Evolutionary conservation across 2,888 invertebrate species (phyloP).

Genomic region (Drosophila mayaguana): DNA sequence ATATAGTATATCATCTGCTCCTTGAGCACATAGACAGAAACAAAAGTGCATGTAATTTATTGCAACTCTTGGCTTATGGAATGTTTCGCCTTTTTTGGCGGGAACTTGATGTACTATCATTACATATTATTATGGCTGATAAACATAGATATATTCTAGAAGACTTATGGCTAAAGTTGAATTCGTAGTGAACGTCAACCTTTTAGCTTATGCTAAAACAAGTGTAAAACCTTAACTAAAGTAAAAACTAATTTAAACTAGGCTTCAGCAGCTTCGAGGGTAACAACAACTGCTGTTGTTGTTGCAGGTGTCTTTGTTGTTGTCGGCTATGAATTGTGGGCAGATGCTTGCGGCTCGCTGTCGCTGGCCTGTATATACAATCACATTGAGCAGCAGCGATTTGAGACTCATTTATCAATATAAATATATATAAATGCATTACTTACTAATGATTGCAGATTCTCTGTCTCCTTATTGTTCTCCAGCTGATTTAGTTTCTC

Average conservation of each 20-base stretch:
- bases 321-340: constrained; percentile 25
- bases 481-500: constrained; percentile 9
- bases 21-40: constrained; percentile 10
- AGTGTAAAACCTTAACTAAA: constrained; percentile 37
- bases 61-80: constrained; percentile 12
- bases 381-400: constrained; percentile 31
- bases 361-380: constrained; percentile 45
- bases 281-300: constrained; percentile 38
- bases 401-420: background rate
- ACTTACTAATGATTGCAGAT: constrained; percentile 18
- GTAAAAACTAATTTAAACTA: constrained; percentile 46
- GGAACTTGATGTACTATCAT: constrained; percentile 40
- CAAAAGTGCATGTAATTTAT: constrained; percentile 12
- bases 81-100: constrained; percentile 66
- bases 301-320: constrained; percentile 20
- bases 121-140: constrained; percentile 23
- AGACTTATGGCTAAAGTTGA: constrained; percentile 25
- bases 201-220: constrained; percentile 16
- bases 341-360: constrained; percentile 43
- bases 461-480: background rate
- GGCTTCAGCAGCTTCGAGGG: constrained; percentile 33
- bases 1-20: constrained; percentile 2
- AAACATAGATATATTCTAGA: constrained; percentile 29
- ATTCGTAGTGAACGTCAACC: constrained; percentile 25
- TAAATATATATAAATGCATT: background rate